Conservation (phyloP, 2,888 invertebrate genomes). For the Keiferia lycopersicella region DNA sequence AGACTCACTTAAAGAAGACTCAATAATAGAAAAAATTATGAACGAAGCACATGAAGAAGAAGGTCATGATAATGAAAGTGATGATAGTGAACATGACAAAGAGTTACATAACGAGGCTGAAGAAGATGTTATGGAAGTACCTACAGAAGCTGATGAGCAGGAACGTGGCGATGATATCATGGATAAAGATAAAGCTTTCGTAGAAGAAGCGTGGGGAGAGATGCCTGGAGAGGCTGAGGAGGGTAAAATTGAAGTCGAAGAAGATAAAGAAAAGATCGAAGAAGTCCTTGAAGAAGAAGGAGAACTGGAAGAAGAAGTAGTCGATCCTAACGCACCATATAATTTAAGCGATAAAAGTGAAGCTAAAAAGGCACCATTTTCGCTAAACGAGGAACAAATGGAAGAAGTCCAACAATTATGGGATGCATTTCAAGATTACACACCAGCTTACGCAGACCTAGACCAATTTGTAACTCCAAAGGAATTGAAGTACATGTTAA, state of each 20-base stretch:
- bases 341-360: constrained; percentile 65
- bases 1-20: constrained; percentile 28
- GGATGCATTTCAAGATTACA: constrained; percentile 67
- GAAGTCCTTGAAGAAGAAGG: constrained; percentile 47
- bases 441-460: constrained; percentile 67
- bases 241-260: constrained; percentile 44
- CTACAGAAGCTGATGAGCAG: constrained; percentile 37
- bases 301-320: constrained; percentile 65
- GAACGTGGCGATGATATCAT: constrained; percentile 36
- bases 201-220: constrained; percentile 41
- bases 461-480: constrained; percentile 65
- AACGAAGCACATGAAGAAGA: constrained; percentile 15
- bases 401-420: constrained; percentile 70
- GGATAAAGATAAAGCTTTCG: constrained; percentile 34
- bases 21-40: constrained; percentile 13
- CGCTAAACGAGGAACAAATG: constrained; percentile 64
- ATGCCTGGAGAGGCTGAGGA: constrained; percentile 33
- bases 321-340: constrained; percentile 69
- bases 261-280: constrained; percentile 38
- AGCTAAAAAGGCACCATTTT: constrained; percentile 59
- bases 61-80: neutral
- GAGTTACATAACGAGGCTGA: constrained; percentile 34
- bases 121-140: constrained; percentile 21
- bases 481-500: constrained; percentile 69
- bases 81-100: constrained; percentile 26